These are phyloP conservation scores for Polyploca ridens DNA, from an alignment of 2,888 invertebrate species.

Conservation along the genomic window DNA sequence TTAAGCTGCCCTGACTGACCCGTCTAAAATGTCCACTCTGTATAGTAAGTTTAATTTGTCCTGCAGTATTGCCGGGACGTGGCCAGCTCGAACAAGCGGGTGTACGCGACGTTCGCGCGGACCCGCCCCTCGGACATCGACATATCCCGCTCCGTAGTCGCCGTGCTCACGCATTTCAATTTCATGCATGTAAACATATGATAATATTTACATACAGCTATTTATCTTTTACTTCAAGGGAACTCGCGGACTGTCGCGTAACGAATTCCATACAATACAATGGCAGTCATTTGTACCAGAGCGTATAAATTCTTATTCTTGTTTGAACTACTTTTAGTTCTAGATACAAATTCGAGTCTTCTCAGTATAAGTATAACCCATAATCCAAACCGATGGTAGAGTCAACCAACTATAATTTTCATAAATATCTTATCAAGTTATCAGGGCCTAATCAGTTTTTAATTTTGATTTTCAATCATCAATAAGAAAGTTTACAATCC, in stretches of 20 bases:
- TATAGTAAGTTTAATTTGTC: slow-evolving; percentile 24
- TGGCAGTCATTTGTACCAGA: background rate
- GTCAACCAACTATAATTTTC: no score
- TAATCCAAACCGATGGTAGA: no score
- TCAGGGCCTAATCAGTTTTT: no score
- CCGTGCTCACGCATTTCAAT: slow-evolving; percentile 92
- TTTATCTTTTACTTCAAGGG: slow-evolving; percentile 19
- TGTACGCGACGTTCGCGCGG: slow-evolving; percentile 96
- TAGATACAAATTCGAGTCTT: no score
- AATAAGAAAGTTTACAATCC: no score
- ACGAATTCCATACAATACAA: background rate
- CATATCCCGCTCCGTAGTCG: slow-evolving; percentile 96
- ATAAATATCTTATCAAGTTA: no score
- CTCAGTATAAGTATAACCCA: no score
- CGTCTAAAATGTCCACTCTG: background rate
- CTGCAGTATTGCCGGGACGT: slow-evolving; percentile 95
- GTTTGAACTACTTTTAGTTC: background rate
- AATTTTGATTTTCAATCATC: no score
- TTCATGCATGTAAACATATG: slow-evolving; percentile 92
- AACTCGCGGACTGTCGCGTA: background rate
- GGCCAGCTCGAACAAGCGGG: slow-evolving; percentile 93
- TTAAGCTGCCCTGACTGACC: no score
- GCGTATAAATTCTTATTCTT: background rate
- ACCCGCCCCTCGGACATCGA: slow-evolving; percentile 97
- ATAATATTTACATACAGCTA: slow-evolving; percentile 29